Evolutionary conservation across 2,797 vertebrate species (phyloP), one percentile per base, ranked within the genome.

Genomic region (Xenops minutus): DNA sequence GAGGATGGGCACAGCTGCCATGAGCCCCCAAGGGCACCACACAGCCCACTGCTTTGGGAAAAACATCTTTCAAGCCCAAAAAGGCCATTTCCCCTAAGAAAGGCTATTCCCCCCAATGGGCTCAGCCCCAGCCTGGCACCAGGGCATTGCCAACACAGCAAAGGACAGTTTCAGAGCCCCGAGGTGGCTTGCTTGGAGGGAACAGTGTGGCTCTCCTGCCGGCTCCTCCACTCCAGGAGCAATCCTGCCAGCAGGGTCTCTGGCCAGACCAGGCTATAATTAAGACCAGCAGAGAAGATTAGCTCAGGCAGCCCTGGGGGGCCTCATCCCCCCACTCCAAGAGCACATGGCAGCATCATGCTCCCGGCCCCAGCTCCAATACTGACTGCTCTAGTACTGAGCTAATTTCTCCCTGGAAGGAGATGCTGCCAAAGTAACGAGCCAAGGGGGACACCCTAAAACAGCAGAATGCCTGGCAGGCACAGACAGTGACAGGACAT

Each of bases 401-500:
- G 74, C 85, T 92, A 86, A 95, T 95, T 83, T 56, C 61, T 84
- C 80, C 85, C 72, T 85, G 43, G 30, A 32, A 76, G 59, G 74
- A 92, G 56, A 29, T 52, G 51, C 73, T 87, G 46, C 78, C 77
- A 73, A 83, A 86, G 48, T 69, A 89, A 90, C 0, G 4, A 91
- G 87, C 66, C 78, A 66, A 66, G 73, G 2, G 14, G 95, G 94
- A 93, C 80, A 83, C 61, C 71, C 73, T 17, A 0, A 51, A 71
- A 36, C 21, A 93, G 83, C 67, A 51, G 90, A 85, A 72, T 49
- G 80, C 86, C 37, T 80, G 71, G 81, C 73, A 87, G 86, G 55
- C 77, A 76, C 71, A 87, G 43, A 11, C 30, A 34, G 52, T 5
- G 75, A 77, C 84, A 63, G 77, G 61, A 73, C 75, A 41, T 63